Base-by-base conservation (phyloP, 2,888 invertebrate genomes). In the Rhingia campestris region DNA sequence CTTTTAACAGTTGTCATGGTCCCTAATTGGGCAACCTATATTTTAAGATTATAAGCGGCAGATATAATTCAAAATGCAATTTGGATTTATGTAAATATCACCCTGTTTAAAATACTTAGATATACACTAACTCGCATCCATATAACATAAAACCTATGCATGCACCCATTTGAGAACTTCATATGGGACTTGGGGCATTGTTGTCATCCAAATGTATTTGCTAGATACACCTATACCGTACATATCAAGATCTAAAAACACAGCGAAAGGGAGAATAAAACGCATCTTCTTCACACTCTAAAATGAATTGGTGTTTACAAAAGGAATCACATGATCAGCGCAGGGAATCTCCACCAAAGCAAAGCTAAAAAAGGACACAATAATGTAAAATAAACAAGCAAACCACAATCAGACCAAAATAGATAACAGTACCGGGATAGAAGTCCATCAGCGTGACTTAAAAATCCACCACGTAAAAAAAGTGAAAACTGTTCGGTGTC, bases 371-470 rank as follows among this genome's bases (percentile, higher is more conserved):
- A 51, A 43, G 6, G 61, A 6, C 33, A 58, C n/a, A 12, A 33
- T 67, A 54, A 12, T 37, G 14, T 33, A 37, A 59, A 67, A 53
- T 45, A 32, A 67, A 66, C 49, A 51, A 9, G 10, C 41, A 61
- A 35, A 53, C 30, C 43, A 51, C 61, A 72, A 61, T 72, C 69
- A 54, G 53, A 61, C 61, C 35, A 56, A 69, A 76, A 69, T 63
- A 76, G 76, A 76, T 69, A 76, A 76, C 69, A 61, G 69, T 69
- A 61, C 69, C 49, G 45, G 56, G 47, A 69, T 69, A 54, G 76
- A 61, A 74, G 58, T 49, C 74, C 58, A 59, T 66, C 58, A 58
- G 61, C 54, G 69, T 69, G 69, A 70, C 69, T 72, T 4, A 61
- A 43, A 69, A 53, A 12, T 43, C 59, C 14, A 51, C 14, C 6